These are phyloP conservation scores for Lasioglossum zephyrum DNA, from an alignment of 2,888 invertebrate genomes.

Conservation along the genomic window DNA sequence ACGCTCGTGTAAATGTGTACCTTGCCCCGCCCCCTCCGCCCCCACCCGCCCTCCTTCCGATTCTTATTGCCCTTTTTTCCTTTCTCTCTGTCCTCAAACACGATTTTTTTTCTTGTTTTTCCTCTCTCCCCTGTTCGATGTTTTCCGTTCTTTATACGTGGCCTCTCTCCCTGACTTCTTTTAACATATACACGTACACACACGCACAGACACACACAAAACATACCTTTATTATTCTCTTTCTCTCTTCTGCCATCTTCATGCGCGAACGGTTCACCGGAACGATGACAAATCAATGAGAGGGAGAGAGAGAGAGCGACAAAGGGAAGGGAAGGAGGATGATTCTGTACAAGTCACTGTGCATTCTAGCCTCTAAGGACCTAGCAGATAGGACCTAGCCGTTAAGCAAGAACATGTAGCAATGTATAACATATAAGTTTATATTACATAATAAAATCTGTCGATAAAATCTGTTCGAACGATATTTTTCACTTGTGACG, in stretches of 20 bases:
- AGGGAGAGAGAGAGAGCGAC: conserved; percentile 37
- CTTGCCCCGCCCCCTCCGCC: conserved; percentile 29
- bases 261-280: conserved; percentile 48
- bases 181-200: background rate
- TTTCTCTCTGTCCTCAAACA: background rate
- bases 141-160: conserved; percentile 6
- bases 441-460: conserved; percentile 84
- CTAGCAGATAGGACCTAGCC: conserved; percentile 77
- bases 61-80: conserved; percentile 16
- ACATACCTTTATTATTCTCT: conserved; percentile 37
- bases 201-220: background rate
- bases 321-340: conserved; percentile 62
- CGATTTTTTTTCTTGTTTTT: background rate
- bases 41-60: conserved; percentile 4
- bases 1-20: conserved; percentile 60
- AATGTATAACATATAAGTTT: conserved; percentile 83
- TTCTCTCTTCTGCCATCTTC: conserved; percentile 46
- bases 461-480: conserved; percentile 77
- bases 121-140: background rate
- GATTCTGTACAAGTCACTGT: conserved; percentile 82
- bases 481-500: conserved; percentile 72
- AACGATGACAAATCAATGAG: conserved; percentile 71
- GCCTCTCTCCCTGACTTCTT: conserved; percentile 10
- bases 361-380: conserved; percentile 81
- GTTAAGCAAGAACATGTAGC: conserved; percentile 79